Evolutionary conservation across 2,888 invertebrate species (phyloP), one percentile per base, ranked within the genome.

Genomic region (Temnothorax unifasciatus): DNA sequence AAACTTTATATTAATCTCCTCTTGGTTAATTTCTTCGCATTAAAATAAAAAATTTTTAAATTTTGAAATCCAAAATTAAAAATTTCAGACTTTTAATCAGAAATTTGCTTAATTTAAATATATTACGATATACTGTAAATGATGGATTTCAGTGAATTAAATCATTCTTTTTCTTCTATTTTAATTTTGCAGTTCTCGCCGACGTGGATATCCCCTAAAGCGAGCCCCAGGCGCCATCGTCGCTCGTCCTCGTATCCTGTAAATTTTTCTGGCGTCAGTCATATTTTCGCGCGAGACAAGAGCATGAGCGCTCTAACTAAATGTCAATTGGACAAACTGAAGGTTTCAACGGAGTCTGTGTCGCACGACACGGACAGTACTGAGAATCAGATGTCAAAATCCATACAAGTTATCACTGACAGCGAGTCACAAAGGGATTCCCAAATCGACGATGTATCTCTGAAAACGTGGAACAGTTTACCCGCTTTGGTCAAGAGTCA

Each of bases 241-340:
- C 92, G 95, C 59, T 95, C 94, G 1, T 94, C 94, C 2, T 95
- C 95, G 1, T 95, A 94, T 86, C 95, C 95, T 5, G 93, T 91
- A n/a, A 93, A 94, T 88, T 91, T 93, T 44, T 88, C 91, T 29
- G 86, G 85, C 5, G 84, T 86, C 29, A 87, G 76, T 83, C 76
- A 86, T n/a, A 63, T 75, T 41, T 64, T 86, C 2, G 9, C 54
- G 21, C 87, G 81, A 52, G 86, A 88, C 2, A 84, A 71, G 52
- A 83, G 64, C 50, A 52, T 77, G 21, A 83, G 71, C 18, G 50
- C 77, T 29, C n/a, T 82, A 47, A 84, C 54, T n/a, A 85, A 29
- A 13, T 82, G 61, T 79, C 87, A 89, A 47, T 74, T 90, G 68
- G 86, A 89, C 47, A 6, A 47, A 18, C 15, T 69, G 1, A 69